Base-by-base conservation (phyloP, 2,888 invertebrate genomes). In the Stenodema calcarata region DNA sequence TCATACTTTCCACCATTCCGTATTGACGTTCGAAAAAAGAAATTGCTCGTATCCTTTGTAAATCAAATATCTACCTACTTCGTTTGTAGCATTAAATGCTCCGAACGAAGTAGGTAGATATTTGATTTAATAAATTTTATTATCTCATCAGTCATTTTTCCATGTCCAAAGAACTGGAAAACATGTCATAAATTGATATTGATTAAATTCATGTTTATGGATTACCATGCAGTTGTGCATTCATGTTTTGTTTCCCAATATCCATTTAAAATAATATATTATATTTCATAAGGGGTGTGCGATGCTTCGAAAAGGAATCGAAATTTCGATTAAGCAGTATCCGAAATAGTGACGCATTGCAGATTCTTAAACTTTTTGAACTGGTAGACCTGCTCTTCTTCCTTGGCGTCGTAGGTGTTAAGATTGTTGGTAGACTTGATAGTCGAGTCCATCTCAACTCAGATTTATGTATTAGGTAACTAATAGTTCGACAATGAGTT, bases 401-500 rank as follows among this genome's bases (percentile, higher is more conserved):
- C n/a, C n/a, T n/a, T n/a, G n/a, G n/a, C n/a, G n/a, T n/a, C n/a
- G n/a, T n/a, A n/a, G n/a, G n/a, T n/a, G n/a, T n/a, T n/a, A n/a
- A n/a, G n/a, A n/a, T n/a, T n/a, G n/a, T n/a, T n/a, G n/a, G n/a
- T n/a, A n/a, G n/a, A n/a, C n/a, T n/a, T n/a, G n/a, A n/a, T n/a
- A n/a, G n/a, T n/a, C n/a, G n/a, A n/a, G n/a, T n/a, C n/a, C n/a
- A n/a, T n/a, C n/a, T n/a, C n/a, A n/a, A n/a, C n/a, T n/a, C n/a
- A n/a, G n/a, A n/a, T n/a, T n/a, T n/a, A n/a, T n/a, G n/a, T n/a
- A n/a, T n/a, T n/a, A n/a, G n/a, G n/a, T n/a, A n/a, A n/a, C n/a
- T n/a, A n/a, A n/a, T n/a, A n/a, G n/a, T 91, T 97, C 96, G 1
- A 96, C 94, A 75, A 97, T 95, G 27, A 96, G 91, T 90, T 96